A percentile compares a stretch with the other conserved stretches of the same genome.
phyloP scores from a whole-genome alignment of 2,888 invertebrate genomes.

The Drosophila glabriapex region DNA sequence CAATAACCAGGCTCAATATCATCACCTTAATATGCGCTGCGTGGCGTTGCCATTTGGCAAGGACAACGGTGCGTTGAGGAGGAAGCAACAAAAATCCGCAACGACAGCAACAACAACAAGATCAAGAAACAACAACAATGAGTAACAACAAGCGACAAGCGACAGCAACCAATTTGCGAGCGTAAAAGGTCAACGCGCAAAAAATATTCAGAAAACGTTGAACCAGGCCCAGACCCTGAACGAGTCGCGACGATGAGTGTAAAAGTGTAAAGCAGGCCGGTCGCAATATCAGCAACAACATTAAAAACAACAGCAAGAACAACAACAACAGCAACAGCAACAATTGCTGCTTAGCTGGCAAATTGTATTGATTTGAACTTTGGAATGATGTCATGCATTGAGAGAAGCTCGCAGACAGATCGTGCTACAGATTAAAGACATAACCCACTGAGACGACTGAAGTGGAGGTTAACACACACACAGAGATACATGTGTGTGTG shows the following conservation, averaged over 20 bases:
- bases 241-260: constrained; percentile 27
- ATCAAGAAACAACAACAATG: constrained; percentile 21
- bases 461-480: not conserved
- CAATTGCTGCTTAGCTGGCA: constrained; percentile 11
- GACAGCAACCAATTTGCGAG: constrained; percentile 40
- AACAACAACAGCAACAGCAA: constrained; percentile 16
- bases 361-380: constrained; percentile 40
- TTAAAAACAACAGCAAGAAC: constrained; percentile 15
- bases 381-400: constrained; percentile 52
- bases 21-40: constrained; percentile 21
- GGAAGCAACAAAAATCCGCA: constrained; percentile 44
- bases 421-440: constrained; percentile 16
- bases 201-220: constrained; percentile 62
- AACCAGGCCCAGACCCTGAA: constrained; percentile 58
- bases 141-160: constrained; percentile 24
- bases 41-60: constrained; percentile 70
- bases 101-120: constrained; percentile 20
- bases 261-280: constrained; percentile 66
- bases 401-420: constrained; percentile 33
- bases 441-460: constrained; percentile 12
- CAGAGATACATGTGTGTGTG: not conserved
- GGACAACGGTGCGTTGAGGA: constrained; percentile 55
- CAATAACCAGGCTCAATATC: constrained; percentile 28
- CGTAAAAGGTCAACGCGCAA: constrained; percentile 72
- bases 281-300: constrained; percentile 35